A percentile compares a stretch with the other conserved stretches of the same genome.
Evolutionary conservation across 2,888 invertebrate species (phyloP).

Genomic region (Morpho helenor): DNA sequence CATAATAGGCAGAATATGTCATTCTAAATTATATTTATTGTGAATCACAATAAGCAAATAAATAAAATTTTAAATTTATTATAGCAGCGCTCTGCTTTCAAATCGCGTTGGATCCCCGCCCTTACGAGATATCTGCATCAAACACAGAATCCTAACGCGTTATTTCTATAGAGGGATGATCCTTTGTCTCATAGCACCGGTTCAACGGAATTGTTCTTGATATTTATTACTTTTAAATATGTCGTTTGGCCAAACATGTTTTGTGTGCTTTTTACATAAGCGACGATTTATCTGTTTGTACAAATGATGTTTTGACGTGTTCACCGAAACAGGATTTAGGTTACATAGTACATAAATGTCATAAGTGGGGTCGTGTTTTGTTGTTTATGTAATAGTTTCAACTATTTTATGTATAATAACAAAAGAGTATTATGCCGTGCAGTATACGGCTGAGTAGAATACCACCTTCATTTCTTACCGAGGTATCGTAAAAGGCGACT

Average conservation of each 20-base stretch:
- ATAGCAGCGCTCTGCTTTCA: neutral
- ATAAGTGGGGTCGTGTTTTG: neutral
- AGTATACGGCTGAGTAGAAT: too few species aligned
- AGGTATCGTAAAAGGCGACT: too few species aligned
- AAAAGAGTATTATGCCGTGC: too few species aligned
- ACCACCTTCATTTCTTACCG: too few species aligned
- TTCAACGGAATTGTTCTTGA: slow-evolving; percentile 26
- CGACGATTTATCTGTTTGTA: slow-evolving; percentile 13
- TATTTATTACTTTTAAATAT: slow-evolving; percentile 27
- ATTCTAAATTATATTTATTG: too few species aligned
- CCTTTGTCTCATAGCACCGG: slow-evolving; percentile 27
- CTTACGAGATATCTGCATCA: slow-evolving; percentile 35
- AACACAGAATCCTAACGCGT: slow-evolving; percentile 27
- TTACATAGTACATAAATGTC: neutral
- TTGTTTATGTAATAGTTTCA: neutral
- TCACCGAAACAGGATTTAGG: slow-evolving; percentile 1
- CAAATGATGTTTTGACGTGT: slow-evolving; percentile 6
- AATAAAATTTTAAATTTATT: too few species aligned
- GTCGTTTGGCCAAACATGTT: slow-evolving; percentile 23
- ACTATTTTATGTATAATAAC: too few species aligned
- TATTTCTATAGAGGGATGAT: slow-evolving; percentile 26
- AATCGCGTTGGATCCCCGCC: slow-evolving; percentile 9
- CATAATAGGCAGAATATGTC: too few species aligned
- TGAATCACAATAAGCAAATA: too few species aligned
- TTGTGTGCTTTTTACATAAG: slow-evolving; percentile 17